Evolutionary conservation across 2,113 vertebrate genomes (phyloP), one percentile per base, ranked within the genome.

Genomic region (Halichoeres trimaculatus): DNA sequence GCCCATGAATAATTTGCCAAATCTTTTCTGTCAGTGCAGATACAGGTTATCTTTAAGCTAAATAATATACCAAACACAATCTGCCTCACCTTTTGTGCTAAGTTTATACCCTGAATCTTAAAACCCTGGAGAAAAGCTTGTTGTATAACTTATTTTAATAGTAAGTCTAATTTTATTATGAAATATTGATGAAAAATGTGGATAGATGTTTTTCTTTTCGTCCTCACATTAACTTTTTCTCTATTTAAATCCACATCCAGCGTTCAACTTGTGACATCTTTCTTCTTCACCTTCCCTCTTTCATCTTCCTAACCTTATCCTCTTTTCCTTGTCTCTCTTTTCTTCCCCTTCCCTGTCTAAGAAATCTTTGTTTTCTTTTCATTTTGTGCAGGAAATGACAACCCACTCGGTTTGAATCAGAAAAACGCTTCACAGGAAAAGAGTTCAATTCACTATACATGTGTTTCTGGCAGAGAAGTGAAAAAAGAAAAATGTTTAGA

Each of bases 351-450:
- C 59, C 50, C 60, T 54, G 54, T 64, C 70, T 26, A 19, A 43
- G 34, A n/a, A 26, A 17, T 52, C 22, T 62, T 51, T 90, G 75
- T 87, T 87, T 86, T 84, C 61, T 79, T 90, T 82, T 84, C 74
- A 85, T 86, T 81, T 76, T 52, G n/a, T 47, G 52, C 61, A 74
- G 86, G 87, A 86, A 85, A 88, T 89, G 84, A 85, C 77, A 81
- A 67, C 62, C 17, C 75, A 83, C 70, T 73, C 23, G 10, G 35
- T 36, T 35, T 71, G 83, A 85, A 85, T 90, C 24, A 62, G 57
- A 87, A 48, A 89, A 61, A 76, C 74, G 84, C 73, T 82, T 86
- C 54, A 73, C 40, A 12, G 60, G 69, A 83, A 77, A 22, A 6
- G 41, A 23, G 61, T 24, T 34, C 43, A 58, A 19, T 54, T 26